A percentile compares a stretch with the other conserved stretches of the same genome.
phyloP scores from a whole-genome alignment of 2,113 vertebrate species.

The Ivindomyrus marchei region DNA sequence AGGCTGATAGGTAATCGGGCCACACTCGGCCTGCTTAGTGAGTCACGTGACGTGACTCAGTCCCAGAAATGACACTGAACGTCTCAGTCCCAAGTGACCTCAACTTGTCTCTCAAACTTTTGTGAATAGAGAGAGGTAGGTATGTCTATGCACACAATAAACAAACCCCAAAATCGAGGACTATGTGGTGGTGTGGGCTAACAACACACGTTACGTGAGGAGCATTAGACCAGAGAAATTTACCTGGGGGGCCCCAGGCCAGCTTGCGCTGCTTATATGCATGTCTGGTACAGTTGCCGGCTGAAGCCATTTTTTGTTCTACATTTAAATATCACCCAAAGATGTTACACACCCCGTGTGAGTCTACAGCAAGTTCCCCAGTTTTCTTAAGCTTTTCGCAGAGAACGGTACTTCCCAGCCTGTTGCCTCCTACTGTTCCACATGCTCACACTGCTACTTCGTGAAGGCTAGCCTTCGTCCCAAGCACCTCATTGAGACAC shows the following conservation, averaged over 20 bases:
- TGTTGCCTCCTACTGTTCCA: background rate
- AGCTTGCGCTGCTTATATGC: background rate
- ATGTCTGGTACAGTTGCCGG: background rate
- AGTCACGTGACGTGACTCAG: background rate
- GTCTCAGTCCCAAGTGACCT: background rate
- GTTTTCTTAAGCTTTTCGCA: background rate
- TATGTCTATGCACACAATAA: background rate
- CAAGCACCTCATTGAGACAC: background rate
- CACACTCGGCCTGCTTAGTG: background rate
- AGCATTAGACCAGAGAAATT: background rate
- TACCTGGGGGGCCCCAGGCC: background rate
- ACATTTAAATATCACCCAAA: background rate
- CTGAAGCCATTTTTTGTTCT: background rate
- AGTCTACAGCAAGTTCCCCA: background rate
- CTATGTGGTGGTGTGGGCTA: background rate
- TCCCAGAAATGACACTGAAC: background rate
- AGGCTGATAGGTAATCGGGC: background rate
- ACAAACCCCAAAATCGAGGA: background rate
- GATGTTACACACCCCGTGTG: background rate
- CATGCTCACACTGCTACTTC: background rate
- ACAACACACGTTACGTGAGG: background rate
- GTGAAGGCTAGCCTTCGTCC: background rate
- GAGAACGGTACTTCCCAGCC: background rate
- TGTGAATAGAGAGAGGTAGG: background rate
- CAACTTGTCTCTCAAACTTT: background rate